Percentiles rank a stretch among this genome's conserved stretches.
Conservation (phyloP, 2,888 invertebrate species). For the Vesta saturnalis region DNA sequence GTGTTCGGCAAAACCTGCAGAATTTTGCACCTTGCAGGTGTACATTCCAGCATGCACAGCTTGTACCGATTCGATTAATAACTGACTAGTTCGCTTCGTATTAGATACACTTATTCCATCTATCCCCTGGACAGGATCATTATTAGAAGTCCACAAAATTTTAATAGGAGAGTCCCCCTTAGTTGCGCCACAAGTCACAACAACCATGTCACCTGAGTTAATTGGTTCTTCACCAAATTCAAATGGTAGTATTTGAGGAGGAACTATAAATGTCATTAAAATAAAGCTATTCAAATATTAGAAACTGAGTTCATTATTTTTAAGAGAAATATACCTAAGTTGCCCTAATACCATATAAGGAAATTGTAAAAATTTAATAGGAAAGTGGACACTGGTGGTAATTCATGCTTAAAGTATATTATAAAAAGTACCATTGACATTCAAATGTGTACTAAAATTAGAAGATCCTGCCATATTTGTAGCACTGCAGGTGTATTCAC, state of each 20-base stretch:
- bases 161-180: constrained; percentile 78
- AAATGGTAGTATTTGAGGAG: constrained; percentile 75
- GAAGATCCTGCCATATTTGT: constrained; percentile 74
- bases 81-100: constrained; percentile 68
- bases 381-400: background rate
- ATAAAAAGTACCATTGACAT: constrained; percentile 73
- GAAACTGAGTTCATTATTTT: too few relatives aligned
- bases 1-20: constrained; percentile 55
- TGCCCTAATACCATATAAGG: too few relatives aligned
- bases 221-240: constrained; percentile 74
- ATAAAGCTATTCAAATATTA: too few relatives aligned
- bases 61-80: constrained; percentile 59
- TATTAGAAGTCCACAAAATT: constrained; percentile 77
- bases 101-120: background rate
- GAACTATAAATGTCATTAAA: constrained; percentile 61
- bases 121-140: constrained; percentile 61
- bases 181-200: constrained; percentile 73
- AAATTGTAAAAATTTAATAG: background rate
- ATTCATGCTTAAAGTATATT: background rate
- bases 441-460: constrained; percentile 71
- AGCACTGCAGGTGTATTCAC: constrained; percentile 78
- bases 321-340: too few relatives aligned
- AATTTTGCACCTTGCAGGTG: constrained; percentile 69
- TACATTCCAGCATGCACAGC: constrained; percentile 75
- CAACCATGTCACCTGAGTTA: constrained; percentile 73